These are phyloP conservation scores for Mesitornis unicolor DNA, from an alignment of 2,113 vertebrate species.

Conservation along the genomic window DNA sequence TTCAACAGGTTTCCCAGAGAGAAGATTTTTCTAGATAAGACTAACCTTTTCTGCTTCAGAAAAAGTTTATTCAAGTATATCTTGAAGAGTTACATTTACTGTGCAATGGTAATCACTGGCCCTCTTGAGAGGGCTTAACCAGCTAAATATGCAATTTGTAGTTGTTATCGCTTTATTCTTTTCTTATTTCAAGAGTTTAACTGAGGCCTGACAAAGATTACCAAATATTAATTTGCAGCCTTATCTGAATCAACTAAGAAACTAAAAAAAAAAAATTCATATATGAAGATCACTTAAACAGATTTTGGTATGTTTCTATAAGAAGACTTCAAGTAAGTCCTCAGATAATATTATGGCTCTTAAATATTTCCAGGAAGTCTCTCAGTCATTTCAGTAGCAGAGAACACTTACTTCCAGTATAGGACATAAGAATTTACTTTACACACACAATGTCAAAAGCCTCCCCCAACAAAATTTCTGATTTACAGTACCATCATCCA, in stretches of 20 bases:
- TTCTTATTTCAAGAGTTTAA: not conserved
- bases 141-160: not conserved
- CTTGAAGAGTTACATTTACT: not conserved
- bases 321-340: not conserved
- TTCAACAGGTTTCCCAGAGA: not conserved
- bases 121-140: not conserved
- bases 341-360: rapidly evolving
- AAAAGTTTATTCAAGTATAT: not conserved
- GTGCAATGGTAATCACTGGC: not conserved
- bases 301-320: not conserved
- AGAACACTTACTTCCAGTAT: not conserved
- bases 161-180: not conserved
- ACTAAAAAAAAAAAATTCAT: not conserved
- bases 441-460: not conserved
- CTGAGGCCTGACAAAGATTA: not conserved
- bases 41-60: not conserved
- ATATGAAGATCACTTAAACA: not conserved
- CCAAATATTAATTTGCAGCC: not conserved
- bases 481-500: not conserved
- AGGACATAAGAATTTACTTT: not conserved
- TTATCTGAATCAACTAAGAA: not conserved
- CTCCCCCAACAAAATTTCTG: not conserved
- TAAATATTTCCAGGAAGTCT: not conserved
- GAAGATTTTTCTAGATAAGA: not conserved
- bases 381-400: not conserved